Base-by-base conservation (phyloP, 2,113 vertebrate species). In the Lagopus muta region DNA sequence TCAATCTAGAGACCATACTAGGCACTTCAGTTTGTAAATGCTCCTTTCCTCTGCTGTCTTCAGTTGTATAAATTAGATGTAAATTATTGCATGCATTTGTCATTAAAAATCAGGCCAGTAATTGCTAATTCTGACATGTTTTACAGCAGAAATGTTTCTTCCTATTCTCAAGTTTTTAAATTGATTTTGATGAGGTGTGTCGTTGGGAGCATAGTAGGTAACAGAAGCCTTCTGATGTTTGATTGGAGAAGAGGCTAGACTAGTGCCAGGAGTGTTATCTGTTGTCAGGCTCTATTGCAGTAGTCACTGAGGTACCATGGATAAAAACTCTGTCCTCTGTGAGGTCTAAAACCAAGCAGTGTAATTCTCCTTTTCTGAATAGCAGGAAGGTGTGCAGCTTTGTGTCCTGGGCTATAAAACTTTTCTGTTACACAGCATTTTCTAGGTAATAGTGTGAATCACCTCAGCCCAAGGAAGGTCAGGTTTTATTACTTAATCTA, bases 271-370 rank as follows among this genome's bases (percentile, higher is more conserved):
- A 38, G 6, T 8, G 38, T 43, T 28, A 40, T 32, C 86, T 86
- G 28, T 16, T 38, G 9, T 64, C 2, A 0, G 67, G 15, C 10
- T 60, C 13, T 52, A 0, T 24, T 21, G 14, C 16, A 2, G 11
- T 45, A 38, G 55, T 38, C 4, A 2, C 19, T 66, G 30, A 55
- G 30, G 8, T 61, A 11, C 30, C 28, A 11, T 7, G 34, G 70
- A 32, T 42, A 81, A 83, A 55, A 54, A 30, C 10, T 43, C 27
- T 82, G 22, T 18, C 38, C 14, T 50, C 45, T 47, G 13, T 30
- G 12, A 54, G 22, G 16, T 54, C 16, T 88, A 61, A 76, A 70
- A 36, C 13, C 27, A 60, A 32, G 7, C 1, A 42, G 30, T 45
- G 24, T 27, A 0, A 13, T 88, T 48, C 5, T 87, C 15, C 28